Evolutionary conservation across 2,113 vertebrate genomes (phyloP), one percentile per base, ranked within the genome.

Genomic region (Mesocricetus auratus): DNA sequence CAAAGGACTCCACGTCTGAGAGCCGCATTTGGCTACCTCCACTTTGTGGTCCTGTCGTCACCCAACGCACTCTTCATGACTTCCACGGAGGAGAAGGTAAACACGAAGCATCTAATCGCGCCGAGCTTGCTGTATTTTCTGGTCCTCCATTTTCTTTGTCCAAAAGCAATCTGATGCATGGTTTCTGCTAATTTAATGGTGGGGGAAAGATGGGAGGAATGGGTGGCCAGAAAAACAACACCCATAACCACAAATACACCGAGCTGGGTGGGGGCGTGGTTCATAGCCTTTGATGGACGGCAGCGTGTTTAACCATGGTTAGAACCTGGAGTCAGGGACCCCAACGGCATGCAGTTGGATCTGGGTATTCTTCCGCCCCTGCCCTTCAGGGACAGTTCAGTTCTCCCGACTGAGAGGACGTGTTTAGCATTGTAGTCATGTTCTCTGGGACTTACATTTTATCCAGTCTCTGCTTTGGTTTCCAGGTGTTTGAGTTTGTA

Each of bases 331-430:
- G 79, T 13, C 0, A 1, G 24, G 68, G 50, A n/a, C 31, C 6
- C 66, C 0, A 11, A 17, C 0, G 10, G 5, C n/a, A 26, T 0
- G 19, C 3, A 0, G 0, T 0, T 16, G 93, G 69, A n/a, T 12
- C 0, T 2, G 0, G 2, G 31, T 4, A 17, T 10, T 13, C 9
- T 8, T 1, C 16, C 1, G 24, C 2, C 0, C 42, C n/a, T 3
- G 0, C 7, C 22, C 33, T 17, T 0, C 26, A 5, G 58, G 26
- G 36, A 31, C 15, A 5, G 19, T 0, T 12, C 0, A 0, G 12
- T 39, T 69, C 26, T 58, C 64, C 4, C 9, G 31, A 75, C 39
- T 11, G 45, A 36, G 42, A 45, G 77, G 26, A 7, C 0, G 10
- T 16, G 2, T 10, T 31, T 26, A 53, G 17, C 2, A 5, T 29